Evolutionary conservation across 2,888 invertebrate genomes (phyloP).

Genomic region (Andrena dorsata): DNA sequence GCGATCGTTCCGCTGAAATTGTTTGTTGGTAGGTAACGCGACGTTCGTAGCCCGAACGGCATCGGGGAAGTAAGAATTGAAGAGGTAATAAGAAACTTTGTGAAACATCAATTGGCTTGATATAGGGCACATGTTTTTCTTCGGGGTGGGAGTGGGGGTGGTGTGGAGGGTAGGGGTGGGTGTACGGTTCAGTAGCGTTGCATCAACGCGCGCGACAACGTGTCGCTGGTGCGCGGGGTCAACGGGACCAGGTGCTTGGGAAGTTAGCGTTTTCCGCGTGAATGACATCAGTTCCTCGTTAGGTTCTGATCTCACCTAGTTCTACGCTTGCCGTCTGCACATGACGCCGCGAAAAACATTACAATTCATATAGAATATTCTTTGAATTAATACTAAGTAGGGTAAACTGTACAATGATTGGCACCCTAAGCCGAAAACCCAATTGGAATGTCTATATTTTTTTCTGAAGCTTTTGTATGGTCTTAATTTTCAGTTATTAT

Average conservation of each 20-base stretch:
- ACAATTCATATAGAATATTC: neutral
- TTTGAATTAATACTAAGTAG: neutral
- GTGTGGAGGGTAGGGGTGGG: neutral
- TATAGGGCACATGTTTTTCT: neutral
- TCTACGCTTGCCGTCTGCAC: neutral
- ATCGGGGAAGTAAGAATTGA: neutral
- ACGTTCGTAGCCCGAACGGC: no score
- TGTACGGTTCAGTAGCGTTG: neutral
- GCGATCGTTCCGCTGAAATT: neutral
- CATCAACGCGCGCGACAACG: neutral
- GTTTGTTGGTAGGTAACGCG: neutral
- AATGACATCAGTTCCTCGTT: slow-evolving; percentile 51
- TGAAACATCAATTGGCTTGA: neutral
- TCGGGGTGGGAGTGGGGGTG: no score
- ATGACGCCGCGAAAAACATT: slow-evolving; percentile 9
- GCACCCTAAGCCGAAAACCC: no score
- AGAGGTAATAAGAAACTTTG: neutral
- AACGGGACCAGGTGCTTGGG: slow-evolving; percentile 10
- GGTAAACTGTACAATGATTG: no score
- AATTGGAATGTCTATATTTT: no score
- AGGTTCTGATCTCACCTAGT: slow-evolving; percentile 58
- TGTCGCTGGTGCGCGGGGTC: neutral
- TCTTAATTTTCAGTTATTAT: no score
- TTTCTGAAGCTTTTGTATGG: no score
- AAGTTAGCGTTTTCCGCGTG: neutral